Evolutionary conservation across 2,888 invertebrate species (phyloP).

Genomic region (Nineta flava): DNA sequence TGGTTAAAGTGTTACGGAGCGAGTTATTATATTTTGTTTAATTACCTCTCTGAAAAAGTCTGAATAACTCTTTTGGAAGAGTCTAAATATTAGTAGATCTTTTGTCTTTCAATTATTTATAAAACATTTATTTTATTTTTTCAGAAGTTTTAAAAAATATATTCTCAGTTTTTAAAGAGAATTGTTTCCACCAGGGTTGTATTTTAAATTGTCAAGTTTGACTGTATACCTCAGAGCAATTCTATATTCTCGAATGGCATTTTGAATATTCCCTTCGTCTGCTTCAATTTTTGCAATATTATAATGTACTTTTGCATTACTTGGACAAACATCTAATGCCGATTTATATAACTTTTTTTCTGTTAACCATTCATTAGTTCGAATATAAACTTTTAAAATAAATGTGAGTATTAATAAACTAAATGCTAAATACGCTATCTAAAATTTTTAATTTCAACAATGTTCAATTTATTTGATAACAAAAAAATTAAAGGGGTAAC

Average conservation of each 20-base stretch:
- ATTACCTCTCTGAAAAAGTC: too few relatives aligned
- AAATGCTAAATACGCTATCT: constrained; percentile 2
- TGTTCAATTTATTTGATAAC: constrained; percentile 1
- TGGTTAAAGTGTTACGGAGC: too few relatives aligned
- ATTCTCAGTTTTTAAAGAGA: too few relatives aligned
- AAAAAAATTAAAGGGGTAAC: too few relatives aligned
- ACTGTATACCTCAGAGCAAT: constrained; percentile 49
- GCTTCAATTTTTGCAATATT: constrained; percentile 83
- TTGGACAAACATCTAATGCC: constrained; percentile 74
- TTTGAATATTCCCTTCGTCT: constrained; percentile 46
- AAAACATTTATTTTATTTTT: too few relatives aligned
- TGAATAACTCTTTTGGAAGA: too few relatives aligned
- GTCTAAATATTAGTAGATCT: too few relatives aligned
- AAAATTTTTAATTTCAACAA: constrained; percentile 15
- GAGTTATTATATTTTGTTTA: too few relatives aligned
- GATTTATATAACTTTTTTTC: constrained; percentile 67
- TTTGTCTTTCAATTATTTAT: too few relatives aligned
- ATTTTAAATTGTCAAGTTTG: not conserved
- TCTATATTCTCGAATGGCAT: constrained; percentile 64
- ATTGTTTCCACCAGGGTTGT: too few relatives aligned
- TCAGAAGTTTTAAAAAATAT: too few relatives aligned
- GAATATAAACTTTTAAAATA: constrained; percentile 34
- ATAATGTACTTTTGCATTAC: constrained; percentile 87
- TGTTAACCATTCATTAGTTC: constrained; percentile 64
- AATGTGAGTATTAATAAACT: constrained; percentile 15